phyloP scores from a whole-genome alignment of 2,113 vertebrate genomes.

The Sturnus vulgaris region DNA sequence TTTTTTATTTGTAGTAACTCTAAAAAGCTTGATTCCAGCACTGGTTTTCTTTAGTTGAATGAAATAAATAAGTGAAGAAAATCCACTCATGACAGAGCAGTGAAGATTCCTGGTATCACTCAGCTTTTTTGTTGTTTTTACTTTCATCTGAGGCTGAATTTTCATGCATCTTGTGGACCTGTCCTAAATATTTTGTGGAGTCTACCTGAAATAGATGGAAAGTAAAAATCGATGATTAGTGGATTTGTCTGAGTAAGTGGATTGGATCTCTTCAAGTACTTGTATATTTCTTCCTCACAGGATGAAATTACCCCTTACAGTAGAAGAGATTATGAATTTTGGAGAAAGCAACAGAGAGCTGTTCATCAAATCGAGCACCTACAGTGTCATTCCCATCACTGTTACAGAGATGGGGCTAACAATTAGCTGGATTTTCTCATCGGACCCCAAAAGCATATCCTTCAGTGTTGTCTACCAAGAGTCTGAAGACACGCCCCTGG shows the following conservation, averaged over 20 bases:
- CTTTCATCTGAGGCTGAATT: neutral
- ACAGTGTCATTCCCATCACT: constrained; percentile 85
- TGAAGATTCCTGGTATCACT: neutral
- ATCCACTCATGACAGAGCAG: neutral
- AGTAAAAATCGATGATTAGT: neutral
- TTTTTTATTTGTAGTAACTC: neutral
- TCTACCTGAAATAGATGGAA: neutral
- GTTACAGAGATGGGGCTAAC: constrained; percentile 77
- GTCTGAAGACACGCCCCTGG: constrained; percentile 72
- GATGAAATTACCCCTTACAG: constrained; percentile 74
- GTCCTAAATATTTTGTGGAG: neutral
- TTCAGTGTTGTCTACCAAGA: constrained; percentile 91
- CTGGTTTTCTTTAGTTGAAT: neutral
- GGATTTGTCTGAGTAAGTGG: neutral
- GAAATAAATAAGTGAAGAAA: neutral
- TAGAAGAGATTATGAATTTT: constrained; percentile 83
- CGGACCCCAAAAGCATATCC: constrained; percentile 91
- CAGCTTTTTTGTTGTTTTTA: neutral
- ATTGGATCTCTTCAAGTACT: neutral
- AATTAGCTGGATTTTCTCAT: constrained; percentile 93
- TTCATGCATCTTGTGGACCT: neutral
- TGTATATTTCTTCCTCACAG: constrained; percentile 51
- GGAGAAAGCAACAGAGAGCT: constrained; percentile 84
- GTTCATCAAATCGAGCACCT: constrained; percentile 90
- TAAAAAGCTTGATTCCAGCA: neutral